Evolutionary conservation across 2,113 vertebrate genomes (phyloP).

Genomic region (Petrocephalus zakoni): DNA sequence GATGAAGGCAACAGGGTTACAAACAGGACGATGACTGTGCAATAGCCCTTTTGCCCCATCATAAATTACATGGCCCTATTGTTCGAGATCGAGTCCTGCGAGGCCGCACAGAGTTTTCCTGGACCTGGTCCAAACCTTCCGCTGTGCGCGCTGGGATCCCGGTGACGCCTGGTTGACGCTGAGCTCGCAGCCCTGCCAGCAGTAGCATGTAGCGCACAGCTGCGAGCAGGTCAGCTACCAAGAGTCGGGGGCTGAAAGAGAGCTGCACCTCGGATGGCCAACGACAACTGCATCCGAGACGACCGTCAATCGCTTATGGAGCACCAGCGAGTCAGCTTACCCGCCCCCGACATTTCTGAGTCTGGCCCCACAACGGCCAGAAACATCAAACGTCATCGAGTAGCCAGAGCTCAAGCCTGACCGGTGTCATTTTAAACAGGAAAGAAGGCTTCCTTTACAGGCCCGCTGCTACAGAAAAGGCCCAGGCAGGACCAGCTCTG

Average conservation of each 20-base stretch:
- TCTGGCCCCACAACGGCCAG: background rate
- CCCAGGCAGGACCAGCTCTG: background rate
- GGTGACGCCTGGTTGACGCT: background rate
- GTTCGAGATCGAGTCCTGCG: slow-evolving; percentile 4
- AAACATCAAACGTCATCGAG: background rate
- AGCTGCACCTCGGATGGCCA: background rate
- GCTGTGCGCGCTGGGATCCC: background rate
- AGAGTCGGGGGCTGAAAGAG: background rate
- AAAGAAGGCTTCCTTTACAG: background rate
- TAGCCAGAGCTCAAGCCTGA: background rate
- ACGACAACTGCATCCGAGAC: background rate
- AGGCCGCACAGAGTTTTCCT: slow-evolving; percentile 10
- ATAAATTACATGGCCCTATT: background rate
- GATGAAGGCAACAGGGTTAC: background rate
- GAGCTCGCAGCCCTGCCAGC: background rate
- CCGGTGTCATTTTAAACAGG: background rate
- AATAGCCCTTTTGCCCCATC: background rate
- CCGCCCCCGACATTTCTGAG: background rate
- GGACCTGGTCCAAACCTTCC: background rate
- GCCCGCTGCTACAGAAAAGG: background rate
- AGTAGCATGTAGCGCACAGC: background rate
- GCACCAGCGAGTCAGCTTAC: background rate
- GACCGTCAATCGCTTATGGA: slow-evolving; percentile 1
- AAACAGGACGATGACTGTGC: background rate
- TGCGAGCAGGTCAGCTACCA: background rate